Evolutionary conservation across 2,888 invertebrate species (phyloP), one percentile per base, ranked within the genome.

Genomic region (Nymphalis c-album): DNA sequence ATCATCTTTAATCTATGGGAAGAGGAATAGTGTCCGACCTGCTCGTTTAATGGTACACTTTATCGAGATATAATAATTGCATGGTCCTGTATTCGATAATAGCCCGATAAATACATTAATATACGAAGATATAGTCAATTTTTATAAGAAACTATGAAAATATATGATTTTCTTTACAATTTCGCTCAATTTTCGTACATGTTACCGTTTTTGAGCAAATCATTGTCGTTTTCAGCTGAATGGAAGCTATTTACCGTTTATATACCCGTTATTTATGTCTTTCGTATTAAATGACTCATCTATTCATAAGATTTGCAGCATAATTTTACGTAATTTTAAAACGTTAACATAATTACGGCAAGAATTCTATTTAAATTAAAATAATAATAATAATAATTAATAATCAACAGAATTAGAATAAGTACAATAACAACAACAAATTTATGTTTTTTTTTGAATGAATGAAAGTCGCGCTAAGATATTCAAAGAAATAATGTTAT

Each of bases 11-110:
- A 63, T 60, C 63, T 71, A 65, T 63, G 47, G 40, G 22, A 4
- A 62, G 35, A 45, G 57, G 26, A 57, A 40, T 40, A 57, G 40
- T n/a, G 13, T 50, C 48, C 40, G 57, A 47, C 71, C 65, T 50
- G 68, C 69, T 62, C 74, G 69, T 68, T 68, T 60, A 74, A 76
- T 77, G 68, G 83, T 85, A 83, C 80, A 77, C 81, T 78, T 78
- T 73, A 72, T 74, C 73, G 69, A 76, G 64, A 68, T 73, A 77
- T 72, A 69, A 74, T 73, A 78, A 76, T 69, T 73, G 75, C 73
- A 75, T 85, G 84, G 83, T 85, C 85, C 84, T 77, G 78, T 79
- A 77, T 77, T 80, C 80, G 79, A 84, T 84, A 79, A 80, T 72
- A 73, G 77, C 71, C 71, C 74, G 75, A 77, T 76, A 76, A 77